Evolutionary conservation across 2,888 invertebrate genomes (phyloP).

Genomic region (Abscondita cerata): DNA sequence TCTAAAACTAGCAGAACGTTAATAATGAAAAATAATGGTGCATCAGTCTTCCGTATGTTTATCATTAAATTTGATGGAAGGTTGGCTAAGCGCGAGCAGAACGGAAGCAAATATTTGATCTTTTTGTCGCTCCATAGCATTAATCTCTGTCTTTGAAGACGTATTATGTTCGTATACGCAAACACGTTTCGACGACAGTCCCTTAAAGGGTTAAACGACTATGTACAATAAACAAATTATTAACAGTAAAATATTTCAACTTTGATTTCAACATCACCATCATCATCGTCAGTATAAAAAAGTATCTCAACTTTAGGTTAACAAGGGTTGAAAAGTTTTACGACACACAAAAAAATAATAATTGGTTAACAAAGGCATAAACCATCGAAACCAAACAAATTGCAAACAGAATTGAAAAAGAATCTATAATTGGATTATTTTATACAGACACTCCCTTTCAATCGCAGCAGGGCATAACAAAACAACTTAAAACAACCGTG

Average conservation of each 20-base stretch:
- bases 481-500: slow-evolving; percentile 43
- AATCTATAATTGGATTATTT: slow-evolving; percentile 54
- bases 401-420: slow-evolving; percentile 40
- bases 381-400: slow-evolving; percentile 33
- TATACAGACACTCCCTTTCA: slow-evolving; percentile 50
- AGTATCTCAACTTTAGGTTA: slow-evolving; percentile 17
- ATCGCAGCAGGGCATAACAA: slow-evolving; percentile 44
- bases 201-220: slow-evolving; percentile 5
- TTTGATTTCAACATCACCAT: too few species aligned
- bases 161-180: slow-evolving; percentile 42
- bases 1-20: slow-evolving; percentile 56
- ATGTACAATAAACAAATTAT: too few species aligned
- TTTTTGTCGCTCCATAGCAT: slow-evolving; percentile 48
- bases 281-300: not conserved
- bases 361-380: slow-evolving; percentile 22
- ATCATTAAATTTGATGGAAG: slow-evolving; percentile 59
- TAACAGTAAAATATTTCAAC: not conserved
- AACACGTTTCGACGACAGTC: slow-evolving; percentile 27
- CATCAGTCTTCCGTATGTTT: slow-evolving; percentile 55
- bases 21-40: slow-evolving; percentile 60
- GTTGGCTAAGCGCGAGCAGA: slow-evolving; percentile 40
- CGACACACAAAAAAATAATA: slow-evolving; percentile 19
- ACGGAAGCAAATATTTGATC: slow-evolving; percentile 48
- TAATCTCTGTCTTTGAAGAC: slow-evolving; percentile 50
- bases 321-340: slow-evolving; percentile 16